Conservation (phyloP, 2,888 invertebrate genomes). For the Eudasyphora cyanicolor region DNA sequence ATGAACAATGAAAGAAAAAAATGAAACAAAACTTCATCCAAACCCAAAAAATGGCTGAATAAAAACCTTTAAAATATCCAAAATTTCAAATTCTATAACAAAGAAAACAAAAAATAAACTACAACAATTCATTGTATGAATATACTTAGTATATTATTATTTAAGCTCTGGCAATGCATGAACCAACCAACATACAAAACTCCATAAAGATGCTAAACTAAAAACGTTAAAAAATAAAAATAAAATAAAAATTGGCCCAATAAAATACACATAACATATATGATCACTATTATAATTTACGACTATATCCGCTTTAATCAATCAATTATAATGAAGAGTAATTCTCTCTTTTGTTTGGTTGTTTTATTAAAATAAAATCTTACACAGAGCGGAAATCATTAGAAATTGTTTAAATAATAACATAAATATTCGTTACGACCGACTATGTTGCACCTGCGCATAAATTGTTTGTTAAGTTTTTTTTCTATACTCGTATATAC, state of each 20-base stretch:
- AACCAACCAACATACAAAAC: not conserved
- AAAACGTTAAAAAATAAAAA: not conserved
- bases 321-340: too few relatives aligned
- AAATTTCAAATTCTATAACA: not conserved
- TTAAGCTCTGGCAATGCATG: not conserved
- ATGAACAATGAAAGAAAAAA: not conserved
- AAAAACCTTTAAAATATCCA: too few relatives aligned
- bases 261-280: too few relatives aligned
- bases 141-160: slow-evolving; percentile 10
- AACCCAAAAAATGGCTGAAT: not conserved
- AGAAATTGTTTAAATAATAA: not conserved
- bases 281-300: not conserved
- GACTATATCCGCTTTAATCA: slow-evolving; percentile 1
- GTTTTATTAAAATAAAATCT: too few relatives aligned
- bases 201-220: slow-evolving; percentile 17
- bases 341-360: too few relatives aligned
- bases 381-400: too few relatives aligned
- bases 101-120: not conserved
- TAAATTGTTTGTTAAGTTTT: slow-evolving; percentile 11
- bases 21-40: not conserved
- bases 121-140: not conserved
- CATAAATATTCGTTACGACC: not conserved
- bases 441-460: not conserved
- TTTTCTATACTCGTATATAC: not conserved
- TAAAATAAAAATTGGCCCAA: not conserved